phyloP scores from a whole-genome alignment of 2,888 invertebrate genomes.

The Pammene fasciana region DNA sequence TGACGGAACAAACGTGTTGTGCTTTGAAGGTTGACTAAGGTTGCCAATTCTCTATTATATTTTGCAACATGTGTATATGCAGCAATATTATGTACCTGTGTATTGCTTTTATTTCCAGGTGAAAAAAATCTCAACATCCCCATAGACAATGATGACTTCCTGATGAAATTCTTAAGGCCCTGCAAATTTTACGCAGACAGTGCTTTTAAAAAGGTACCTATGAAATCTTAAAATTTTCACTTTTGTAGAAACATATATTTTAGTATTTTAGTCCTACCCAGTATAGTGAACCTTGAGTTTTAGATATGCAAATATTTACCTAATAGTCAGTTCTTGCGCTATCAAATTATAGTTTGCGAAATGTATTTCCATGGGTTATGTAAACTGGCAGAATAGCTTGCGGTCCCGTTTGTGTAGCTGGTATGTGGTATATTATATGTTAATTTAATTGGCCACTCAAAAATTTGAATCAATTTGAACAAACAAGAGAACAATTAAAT shows the following conservation, averaged over 20 bases:
- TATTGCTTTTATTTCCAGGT: slow-evolving; percentile 64
- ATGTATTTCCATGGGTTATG: slow-evolving; percentile 4
- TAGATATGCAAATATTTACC: slow-evolving; percentile 4
- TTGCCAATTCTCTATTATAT: neutral
- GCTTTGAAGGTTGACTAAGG: too few species aligned
- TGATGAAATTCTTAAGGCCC: slow-evolving; percentile 91
- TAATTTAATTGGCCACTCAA: neutral
- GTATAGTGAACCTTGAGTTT: neutral
- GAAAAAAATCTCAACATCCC: slow-evolving; percentile 86
- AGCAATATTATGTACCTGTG: neutral
- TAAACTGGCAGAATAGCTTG: neutral
- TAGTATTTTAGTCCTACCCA: neutral
- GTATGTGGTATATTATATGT: neutral
- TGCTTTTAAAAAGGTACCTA: slow-evolving; percentile 88
- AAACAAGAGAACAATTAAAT: too few species aligned
- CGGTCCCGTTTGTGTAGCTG: neutral
- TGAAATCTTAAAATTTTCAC: neutral
- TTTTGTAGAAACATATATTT: too few species aligned
- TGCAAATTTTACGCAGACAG: slow-evolving; percentile 93
- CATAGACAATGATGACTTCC: slow-evolving; percentile 87
- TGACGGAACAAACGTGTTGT: too few species aligned
- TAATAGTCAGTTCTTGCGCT: neutral
- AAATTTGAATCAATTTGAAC: too few species aligned
- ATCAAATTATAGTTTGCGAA: slow-evolving; percentile 18
- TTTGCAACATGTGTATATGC: neutral